These are phyloP conservation scores for Thunnus thynnus DNA, from an alignment of 2,113 vertebrate genomes.

Conservation along the genomic window DNA sequence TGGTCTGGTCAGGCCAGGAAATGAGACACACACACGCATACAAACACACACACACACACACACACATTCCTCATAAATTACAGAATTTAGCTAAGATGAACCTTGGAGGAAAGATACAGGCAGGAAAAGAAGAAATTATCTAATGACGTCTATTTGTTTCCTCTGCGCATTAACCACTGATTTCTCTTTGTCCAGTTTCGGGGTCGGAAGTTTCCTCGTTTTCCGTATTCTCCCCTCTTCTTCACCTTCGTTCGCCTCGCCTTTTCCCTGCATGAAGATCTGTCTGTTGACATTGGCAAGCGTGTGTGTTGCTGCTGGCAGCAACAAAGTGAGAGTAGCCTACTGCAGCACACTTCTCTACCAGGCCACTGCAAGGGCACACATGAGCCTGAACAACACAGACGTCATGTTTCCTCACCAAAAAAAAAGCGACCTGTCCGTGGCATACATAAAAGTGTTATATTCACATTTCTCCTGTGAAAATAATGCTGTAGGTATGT, in stretches of 20 bases:
- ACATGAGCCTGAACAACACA: slow-evolving; percentile 53
- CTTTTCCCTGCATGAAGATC: slow-evolving; percentile 35
- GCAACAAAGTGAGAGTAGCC: slow-evolving; percentile 56
- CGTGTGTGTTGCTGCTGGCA: slow-evolving; percentile 58
- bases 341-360: slow-evolving; percentile 59
- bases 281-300: slow-evolving; percentile 66
- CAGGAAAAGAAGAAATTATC: slow-evolving; percentile 19
- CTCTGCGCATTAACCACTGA: neutral
- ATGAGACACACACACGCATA: slow-evolving; percentile 42
- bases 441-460: neutral
- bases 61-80: slow-evolving; percentile 34
- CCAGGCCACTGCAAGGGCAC: slow-evolving; percentile 60
- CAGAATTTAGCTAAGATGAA: slow-evolving; percentile 43
- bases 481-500: neutral
- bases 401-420: slow-evolving; percentile 52
- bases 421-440: slow-evolving; percentile 8
- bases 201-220: neutral
- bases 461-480: no score
- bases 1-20: slow-evolving; percentile 63
- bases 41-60: slow-evolving; percentile 42
- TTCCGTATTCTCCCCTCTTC: neutral
- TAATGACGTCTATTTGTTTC: slow-evolving; percentile 21
- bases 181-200: neutral
- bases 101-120: slow-evolving; percentile 45
- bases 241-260: slow-evolving; percentile 45